These are phyloP conservation scores for Mystacides longicornis DNA, from an alignment of 2,888 invertebrate species.

Conservation along the genomic window DNA sequence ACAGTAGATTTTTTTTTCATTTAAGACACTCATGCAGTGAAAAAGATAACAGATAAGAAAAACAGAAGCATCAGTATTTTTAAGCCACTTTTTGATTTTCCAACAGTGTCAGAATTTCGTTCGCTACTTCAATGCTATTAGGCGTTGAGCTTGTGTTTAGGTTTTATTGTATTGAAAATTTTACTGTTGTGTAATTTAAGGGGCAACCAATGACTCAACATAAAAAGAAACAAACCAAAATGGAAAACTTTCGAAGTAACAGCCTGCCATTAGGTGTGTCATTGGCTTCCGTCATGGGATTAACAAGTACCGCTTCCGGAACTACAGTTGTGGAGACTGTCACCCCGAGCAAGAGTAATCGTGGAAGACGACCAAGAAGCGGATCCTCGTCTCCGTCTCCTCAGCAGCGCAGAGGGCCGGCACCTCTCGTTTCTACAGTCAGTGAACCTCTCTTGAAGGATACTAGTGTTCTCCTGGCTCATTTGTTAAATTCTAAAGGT, in stretches of 20 bases:
- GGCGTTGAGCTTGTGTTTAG: too few relatives aligned
- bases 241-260: slow-evolving; percentile 55
- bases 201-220: not conserved
- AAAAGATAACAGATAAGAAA: too few relatives aligned
- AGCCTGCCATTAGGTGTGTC: slow-evolving; percentile 55
- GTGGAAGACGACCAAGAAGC: slow-evolving; percentile 18
- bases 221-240: slow-evolving; percentile 25
- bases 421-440: slow-evolving; percentile 63
- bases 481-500: slow-evolving; percentile 54
- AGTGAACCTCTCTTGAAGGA: slow-evolving; percentile 69
- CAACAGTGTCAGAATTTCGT: too few relatives aligned
- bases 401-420: slow-evolving; percentile 34
- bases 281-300: slow-evolving; percentile 31
- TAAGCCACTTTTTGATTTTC: too few relatives aligned
- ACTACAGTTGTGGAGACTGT: slow-evolving; percentile 34
- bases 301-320: not conserved
- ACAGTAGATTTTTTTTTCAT: too few relatives aligned
- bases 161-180: too few relatives aligned
- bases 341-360: slow-evolving; percentile 8
- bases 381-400: slow-evolving; percentile 25
- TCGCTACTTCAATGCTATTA: too few relatives aligned
- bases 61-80: too few relatives aligned
- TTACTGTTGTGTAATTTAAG: too few relatives aligned
- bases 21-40: too few relatives aligned
- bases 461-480: slow-evolving; percentile 72